Percentiles rank a stretch among this genome's conserved stretches.
phyloP scores from a whole-genome alignment of 2,113 vertebrate genomes.

The Mohoua ochrocephala region DNA sequence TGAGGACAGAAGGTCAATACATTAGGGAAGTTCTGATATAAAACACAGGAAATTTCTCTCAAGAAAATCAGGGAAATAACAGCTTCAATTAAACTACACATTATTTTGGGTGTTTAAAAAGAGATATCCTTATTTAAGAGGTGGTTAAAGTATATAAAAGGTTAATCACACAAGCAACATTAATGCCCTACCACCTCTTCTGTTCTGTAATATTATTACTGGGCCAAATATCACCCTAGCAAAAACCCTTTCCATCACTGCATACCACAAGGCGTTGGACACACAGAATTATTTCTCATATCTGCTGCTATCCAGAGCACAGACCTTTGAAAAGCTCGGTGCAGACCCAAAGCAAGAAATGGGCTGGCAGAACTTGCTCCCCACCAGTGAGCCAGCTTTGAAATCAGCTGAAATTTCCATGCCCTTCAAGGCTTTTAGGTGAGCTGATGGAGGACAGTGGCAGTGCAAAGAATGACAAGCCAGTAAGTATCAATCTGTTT shows the following conservation, averaged over 20 bases:
- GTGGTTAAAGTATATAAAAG: not conserved
- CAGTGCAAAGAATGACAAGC: not conserved
- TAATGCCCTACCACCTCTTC: not conserved
- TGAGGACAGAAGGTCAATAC: not conserved
- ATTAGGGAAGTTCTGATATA: not conserved
- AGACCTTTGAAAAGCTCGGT: not conserved
- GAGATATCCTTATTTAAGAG: not conserved
- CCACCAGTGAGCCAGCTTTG: not conserved
- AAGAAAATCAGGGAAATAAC: not conserved
- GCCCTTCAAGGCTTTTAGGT: slow-evolving; percentile 81
- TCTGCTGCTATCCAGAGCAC: not conserved
- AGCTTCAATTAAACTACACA: not conserved
- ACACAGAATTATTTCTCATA: not conserved
- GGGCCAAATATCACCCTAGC: not conserved
- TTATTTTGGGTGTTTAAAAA: not conserved
- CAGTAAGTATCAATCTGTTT: not conserved
- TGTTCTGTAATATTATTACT: not conserved
- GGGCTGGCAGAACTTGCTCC: not conserved
- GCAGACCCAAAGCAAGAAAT: not conserved
- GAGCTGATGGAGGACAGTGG: slow-evolving; percentile 53
- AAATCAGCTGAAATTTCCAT: slow-evolving; percentile 67
- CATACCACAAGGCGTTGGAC: not conserved
- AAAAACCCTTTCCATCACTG: not conserved
- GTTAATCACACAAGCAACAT: not conserved
- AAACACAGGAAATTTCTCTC: not conserved